These are phyloP conservation scores for Pterocles gutturalis DNA, from an alignment of 2,113 vertebrate species.

Conservation along the genomic window DNA sequence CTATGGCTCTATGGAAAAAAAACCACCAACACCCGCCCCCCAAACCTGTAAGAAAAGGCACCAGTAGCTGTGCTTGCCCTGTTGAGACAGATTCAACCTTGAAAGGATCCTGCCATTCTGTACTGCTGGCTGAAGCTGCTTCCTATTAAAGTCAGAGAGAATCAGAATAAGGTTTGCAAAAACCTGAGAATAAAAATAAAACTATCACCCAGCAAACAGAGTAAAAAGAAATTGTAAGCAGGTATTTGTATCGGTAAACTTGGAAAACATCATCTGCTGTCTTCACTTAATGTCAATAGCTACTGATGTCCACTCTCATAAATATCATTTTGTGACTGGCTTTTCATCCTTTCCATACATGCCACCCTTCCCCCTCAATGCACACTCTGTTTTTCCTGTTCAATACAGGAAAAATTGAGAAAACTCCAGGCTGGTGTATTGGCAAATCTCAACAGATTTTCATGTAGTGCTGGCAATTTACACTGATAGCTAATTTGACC, in stretches of 20 bases:
- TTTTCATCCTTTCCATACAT: neutral
- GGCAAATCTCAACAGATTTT: neutral
- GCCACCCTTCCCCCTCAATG: neutral
- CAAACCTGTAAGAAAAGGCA: neutral
- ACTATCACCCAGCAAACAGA: slow-evolving; percentile 1
- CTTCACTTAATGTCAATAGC: slow-evolving; percentile 49
- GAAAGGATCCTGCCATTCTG: neutral
- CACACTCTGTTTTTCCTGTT: neutral
- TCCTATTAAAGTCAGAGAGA: slow-evolving; percentile 33
- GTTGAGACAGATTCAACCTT: neutral
- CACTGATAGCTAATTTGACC: neutral
- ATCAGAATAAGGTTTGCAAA: neutral
- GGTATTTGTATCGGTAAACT: slow-evolving; percentile 56
- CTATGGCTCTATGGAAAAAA: neutral
- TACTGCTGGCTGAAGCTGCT: neutral
- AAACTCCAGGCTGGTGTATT: neutral
- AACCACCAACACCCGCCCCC: rapidly evolving
- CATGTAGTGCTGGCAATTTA: neutral
- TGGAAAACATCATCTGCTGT: slow-evolving; percentile 49
- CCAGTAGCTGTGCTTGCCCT: neutral
- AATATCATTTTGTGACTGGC: slow-evolving; percentile 19
- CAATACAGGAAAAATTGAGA: neutral
- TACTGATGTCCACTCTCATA: slow-evolving; percentile 37
- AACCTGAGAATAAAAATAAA: slow-evolving; percentile 27
- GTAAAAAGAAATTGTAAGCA: slow-evolving; percentile 31